Conservation (phyloP, 2,797 vertebrate genomes). For the Epinephelus malabaricus region DNA sequence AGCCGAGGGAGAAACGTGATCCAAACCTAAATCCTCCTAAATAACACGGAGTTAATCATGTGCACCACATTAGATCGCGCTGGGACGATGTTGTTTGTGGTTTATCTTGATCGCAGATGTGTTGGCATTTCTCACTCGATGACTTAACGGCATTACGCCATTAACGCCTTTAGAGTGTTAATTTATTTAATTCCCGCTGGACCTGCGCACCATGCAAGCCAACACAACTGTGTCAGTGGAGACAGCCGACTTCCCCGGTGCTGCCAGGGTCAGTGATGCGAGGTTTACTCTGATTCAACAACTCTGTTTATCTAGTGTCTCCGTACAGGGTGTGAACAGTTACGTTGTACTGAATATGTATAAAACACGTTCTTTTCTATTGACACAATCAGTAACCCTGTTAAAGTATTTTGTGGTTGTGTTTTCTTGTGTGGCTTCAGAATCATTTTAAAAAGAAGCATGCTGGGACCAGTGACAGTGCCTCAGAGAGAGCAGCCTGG, state of each 20-base stretch:
- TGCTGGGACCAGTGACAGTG: conserved; percentile 1
- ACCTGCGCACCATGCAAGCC: not conserved
- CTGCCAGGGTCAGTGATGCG: not conserved
- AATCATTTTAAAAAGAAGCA: not conserved
- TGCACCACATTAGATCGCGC: conserved; percentile 5
- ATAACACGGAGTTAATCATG: conserved; percentile 21
- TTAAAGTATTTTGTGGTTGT: not conserved
- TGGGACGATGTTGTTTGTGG: conserved; percentile 23
- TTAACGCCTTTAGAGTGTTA: conserved; percentile 53
- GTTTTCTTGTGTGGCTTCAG: conserved; percentile 1
- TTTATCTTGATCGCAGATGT: conserved; percentile 50
- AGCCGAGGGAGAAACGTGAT: conserved; percentile 8
- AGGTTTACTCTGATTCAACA: not conserved
- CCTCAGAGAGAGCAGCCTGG: not conserved
- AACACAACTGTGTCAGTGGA: not conserved
- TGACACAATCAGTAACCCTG: too few relatives aligned
- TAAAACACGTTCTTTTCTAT: too few relatives aligned
- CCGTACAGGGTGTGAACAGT: not conserved
- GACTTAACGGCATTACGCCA: conserved; percentile 49
- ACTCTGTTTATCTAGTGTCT: not conserved
- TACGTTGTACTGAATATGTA: not conserved
- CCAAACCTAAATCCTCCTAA: not conserved
- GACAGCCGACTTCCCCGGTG: not conserved
- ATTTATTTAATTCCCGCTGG: conserved; percentile 52
- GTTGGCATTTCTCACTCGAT: conserved; percentile 40